Percentiles rank a stretch among this genome's conserved stretches.
These are phyloP conservation scores for Linnaemya tessellans DNA, from an alignment of 2,888 invertebrate species.

Conservation along the genomic window DNA sequence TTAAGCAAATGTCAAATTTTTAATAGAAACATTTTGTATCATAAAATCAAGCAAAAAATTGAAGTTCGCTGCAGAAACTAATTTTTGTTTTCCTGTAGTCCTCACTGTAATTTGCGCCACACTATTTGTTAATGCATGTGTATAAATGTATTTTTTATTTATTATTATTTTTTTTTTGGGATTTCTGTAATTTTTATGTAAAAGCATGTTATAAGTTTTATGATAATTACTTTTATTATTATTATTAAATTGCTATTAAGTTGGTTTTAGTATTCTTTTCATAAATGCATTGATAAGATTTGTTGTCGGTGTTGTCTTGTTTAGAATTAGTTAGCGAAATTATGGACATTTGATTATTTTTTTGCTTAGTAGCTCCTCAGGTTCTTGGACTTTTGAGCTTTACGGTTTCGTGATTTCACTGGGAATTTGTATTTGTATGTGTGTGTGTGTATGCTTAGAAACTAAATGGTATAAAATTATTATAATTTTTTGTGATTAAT, in stretches of 20 bases:
- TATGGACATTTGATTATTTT: conserved; percentile 27
- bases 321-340: conserved; percentile 48
- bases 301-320: conserved; percentile 56
- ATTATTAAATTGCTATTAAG: conserved; percentile 27
- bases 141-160: neutral
- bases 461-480: conserved; percentile 66
- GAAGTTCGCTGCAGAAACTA: neutral
- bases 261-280: conserved; percentile 29
- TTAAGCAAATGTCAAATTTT: neutral
- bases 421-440: conserved; percentile 9
- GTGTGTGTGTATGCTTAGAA: conserved; percentile 58
- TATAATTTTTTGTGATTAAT: conserved; percentile 44
- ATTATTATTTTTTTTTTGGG: neutral
- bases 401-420: conserved; percentile 12
- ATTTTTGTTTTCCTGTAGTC: neutral
- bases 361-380: conserved; percentile 56
- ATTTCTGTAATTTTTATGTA: conserved; percentile 19
- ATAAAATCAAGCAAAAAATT: neutral
- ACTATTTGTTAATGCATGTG: neutral
- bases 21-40: neutral
- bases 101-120: conserved; percentile 10
- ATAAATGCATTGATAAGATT: conserved; percentile 66
- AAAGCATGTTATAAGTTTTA: conserved; percentile 52
- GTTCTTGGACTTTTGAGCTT: conserved; percentile 70
- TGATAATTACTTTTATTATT: conserved; percentile 13